A percentile compares a stretch with the other conserved stretches of the same genome.
Evolutionary conservation across 2,113 vertebrate species (phyloP).

Genomic region (Oreochromis niloticus): DNA sequence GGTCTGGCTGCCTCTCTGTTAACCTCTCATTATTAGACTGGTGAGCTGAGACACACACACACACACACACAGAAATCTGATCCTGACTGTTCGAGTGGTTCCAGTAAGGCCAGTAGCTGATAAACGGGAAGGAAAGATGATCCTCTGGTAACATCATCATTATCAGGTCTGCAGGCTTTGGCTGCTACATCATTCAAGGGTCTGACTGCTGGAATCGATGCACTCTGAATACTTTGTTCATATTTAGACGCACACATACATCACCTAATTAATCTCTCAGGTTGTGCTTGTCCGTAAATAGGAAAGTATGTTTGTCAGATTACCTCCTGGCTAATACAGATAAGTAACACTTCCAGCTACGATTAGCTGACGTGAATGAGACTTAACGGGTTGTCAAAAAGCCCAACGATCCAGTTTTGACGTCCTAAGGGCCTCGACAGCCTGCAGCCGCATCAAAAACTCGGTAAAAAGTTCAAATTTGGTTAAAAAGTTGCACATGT

Average conservation of each 20-base stretch:
- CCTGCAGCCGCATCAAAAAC: neutral
- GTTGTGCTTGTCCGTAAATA: slow-evolving; percentile 10
- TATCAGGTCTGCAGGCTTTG: slow-evolving; percentile 41
- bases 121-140: slow-evolving; percentile 70
- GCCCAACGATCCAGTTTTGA: neutral
- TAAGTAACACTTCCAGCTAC: neutral
- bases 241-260: slow-evolving; percentile 1
- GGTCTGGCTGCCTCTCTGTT: slow-evolving; percentile 36
- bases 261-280: slow-evolving; percentile 34
- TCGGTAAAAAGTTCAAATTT: neutral
- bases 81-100: slow-evolving; percentile 41
- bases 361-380: neutral
- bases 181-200: slow-evolving; percentile 26
- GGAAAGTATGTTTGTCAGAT: neutral
- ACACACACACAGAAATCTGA: slow-evolving; percentile 42
- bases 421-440: neutral
- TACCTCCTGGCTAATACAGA: neutral
- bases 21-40: slow-evolving; percentile 53
- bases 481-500: neutral
- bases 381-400: neutral
- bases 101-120: slow-evolving; percentile 59
- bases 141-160: slow-evolving; percentile 61
- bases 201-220: slow-evolving; percentile 30
- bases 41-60: neutral
- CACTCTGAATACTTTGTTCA: slow-evolving; percentile 30